Base-by-base conservation (phyloP, 2,888 invertebrate genomes). In the Andrena bucephala region DNA sequence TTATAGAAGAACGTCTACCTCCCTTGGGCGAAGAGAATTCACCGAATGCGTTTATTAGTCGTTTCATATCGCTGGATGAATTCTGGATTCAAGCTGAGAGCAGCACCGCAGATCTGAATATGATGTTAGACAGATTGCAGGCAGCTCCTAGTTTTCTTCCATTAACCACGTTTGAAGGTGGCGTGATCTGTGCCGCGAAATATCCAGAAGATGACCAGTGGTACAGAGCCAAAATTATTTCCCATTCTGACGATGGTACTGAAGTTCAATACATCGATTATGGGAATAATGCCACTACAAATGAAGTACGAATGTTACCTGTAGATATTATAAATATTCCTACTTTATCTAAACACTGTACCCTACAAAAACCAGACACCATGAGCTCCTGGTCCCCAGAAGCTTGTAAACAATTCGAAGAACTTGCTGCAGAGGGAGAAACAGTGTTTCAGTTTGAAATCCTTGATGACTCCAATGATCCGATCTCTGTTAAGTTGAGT, bases 221-320 rank as follows among this genome's bases (percentile, higher is more conserved):
- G 96, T 96, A 96, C 89, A 94, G 97, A 66, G 96, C 96, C 0
- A 96, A 96, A 91, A 94, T 97, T 42, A 92, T 96, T 29, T 90
- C 92, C 0, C 94, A 95, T 66, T 95, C 95, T 0, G 95, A 95
- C 0, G 94, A 95, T 24, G 95, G 95, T 1, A 95, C 95, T 0
- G 95, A 96, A 89, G 96, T 96, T 0, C 92, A 96, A 0, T 96
- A 96, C 89, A 95, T 96, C 93, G 97, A 97, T 91, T 96, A 96
- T 87, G 97, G 97, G 4, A 96, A 96, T 90, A 95, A 95, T 0
- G 95, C 95, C 0, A 93, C 95, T 3, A 95, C 95, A 0, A 94
- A 94, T 20, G 95, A 96, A 89, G 92, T 96, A 27, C 94, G 96
- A 66, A 94, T 94, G 83, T 94, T 97, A 10, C 96, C 96, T 0